Evolutionary conservation across 2,113 vertebrate species (phyloP).

Genomic region (Oryzias woworae): DNA sequence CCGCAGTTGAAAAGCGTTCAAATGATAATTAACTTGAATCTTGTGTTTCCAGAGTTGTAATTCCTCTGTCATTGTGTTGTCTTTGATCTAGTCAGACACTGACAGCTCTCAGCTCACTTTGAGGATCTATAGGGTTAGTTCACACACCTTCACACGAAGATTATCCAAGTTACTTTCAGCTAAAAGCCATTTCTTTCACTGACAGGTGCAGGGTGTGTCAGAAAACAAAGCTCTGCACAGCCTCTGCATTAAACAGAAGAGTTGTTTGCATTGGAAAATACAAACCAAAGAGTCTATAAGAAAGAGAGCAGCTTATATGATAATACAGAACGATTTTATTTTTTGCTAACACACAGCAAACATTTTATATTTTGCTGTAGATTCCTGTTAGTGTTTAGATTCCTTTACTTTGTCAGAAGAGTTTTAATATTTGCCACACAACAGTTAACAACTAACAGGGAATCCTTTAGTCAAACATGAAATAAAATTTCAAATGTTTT

Average conservation of each 20-base stretch:
- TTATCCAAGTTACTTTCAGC: slow-evolving; percentile 19
- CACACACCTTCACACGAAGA: slow-evolving; percentile 4
- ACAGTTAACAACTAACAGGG: too few species aligned
- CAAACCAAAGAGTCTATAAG: too few species aligned
- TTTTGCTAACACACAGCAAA: too few species aligned
- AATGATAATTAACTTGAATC: slow-evolving; percentile 19
- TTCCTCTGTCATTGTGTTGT: slow-evolving; percentile 19
- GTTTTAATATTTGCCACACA: too few species aligned
- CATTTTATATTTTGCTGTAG: too few species aligned
- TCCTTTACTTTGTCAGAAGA: too few species aligned
- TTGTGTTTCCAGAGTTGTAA: slow-evolving; percentile 14
- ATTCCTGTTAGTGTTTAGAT: too few species aligned
- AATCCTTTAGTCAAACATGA: too few species aligned
- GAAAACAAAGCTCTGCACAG: not conserved
- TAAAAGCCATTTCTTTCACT: slow-evolving; percentile 10
- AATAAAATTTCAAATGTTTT: too few species aligned
- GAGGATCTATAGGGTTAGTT: slow-evolving; percentile 16
- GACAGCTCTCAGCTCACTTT: slow-evolving; percentile 1
- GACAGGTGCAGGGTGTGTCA: slow-evolving; percentile 8
- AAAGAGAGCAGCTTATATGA: too few species aligned
- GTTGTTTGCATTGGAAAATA: not conserved
- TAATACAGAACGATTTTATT: too few species aligned
- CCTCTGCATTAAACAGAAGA: not conserved
- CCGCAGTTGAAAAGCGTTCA: slow-evolving; percentile 1
- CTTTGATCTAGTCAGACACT: slow-evolving; percentile 21